These are phyloP conservation scores for Dasypolia templi DNA, from an alignment of 2,888 invertebrate species.

Conservation along the genomic window DNA sequence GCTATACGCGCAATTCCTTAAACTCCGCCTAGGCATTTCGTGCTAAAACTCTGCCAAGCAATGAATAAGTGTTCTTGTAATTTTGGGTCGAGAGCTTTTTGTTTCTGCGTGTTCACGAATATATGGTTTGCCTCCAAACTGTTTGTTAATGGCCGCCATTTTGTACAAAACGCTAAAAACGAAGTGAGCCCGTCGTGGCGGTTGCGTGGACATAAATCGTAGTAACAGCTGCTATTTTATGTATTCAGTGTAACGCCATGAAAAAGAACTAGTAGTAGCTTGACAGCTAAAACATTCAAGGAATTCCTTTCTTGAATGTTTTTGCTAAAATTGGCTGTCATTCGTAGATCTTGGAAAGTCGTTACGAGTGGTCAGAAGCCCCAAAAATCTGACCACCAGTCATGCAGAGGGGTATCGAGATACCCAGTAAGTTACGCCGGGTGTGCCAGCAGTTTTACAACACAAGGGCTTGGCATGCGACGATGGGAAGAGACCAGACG, in stretches of 20 bases:
- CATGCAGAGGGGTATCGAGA: too few relatives aligned
- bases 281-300: not conserved
- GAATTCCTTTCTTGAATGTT: too few relatives aligned
- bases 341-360: not conserved
- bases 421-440: too few relatives aligned
- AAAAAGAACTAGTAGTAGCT: not conserved
- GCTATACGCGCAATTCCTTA: slow-evolving; percentile 36
- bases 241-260: not conserved
- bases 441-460: too few relatives aligned
- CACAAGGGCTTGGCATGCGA: too few relatives aligned
- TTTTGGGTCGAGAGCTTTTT: slow-evolving; percentile 57
- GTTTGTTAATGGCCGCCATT: slow-evolving; percentile 52
- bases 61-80: slow-evolving; percentile 64
- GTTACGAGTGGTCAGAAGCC: not conserved
- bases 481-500: too few relatives aligned
- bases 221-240: slow-evolving; percentile 50
- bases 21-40: slow-evolving; percentile 46
- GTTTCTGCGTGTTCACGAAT: slow-evolving; percentile 61
- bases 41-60: slow-evolving; percentile 57
- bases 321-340: not conserved
- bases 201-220: slow-evolving; percentile 47
- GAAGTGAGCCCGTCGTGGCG: slow-evolving; percentile 1
- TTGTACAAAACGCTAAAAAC: slow-evolving; percentile 50
- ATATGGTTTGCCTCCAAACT: slow-evolving; percentile 51
- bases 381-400: not conserved